Percentiles rank a stretch among this genome's conserved stretches.
phyloP scores from a whole-genome alignment of 2,888 invertebrate species.

The Thymelicus sylvestris region DNA sequence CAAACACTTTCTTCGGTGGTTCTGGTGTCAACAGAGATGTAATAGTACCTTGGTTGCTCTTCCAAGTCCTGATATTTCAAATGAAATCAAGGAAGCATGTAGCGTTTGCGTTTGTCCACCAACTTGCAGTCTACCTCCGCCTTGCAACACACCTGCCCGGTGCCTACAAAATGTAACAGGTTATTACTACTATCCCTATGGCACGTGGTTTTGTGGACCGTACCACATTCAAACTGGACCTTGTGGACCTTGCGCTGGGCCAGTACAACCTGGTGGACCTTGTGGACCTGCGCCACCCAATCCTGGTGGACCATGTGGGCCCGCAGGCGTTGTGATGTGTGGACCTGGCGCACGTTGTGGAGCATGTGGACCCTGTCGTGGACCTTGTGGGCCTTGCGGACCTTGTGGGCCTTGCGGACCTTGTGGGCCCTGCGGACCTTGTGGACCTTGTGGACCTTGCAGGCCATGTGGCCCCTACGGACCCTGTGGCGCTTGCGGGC shows the following conservation, averaged over 20 bases:
- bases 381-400: slow-evolving; percentile 44
- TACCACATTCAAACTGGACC: slow-evolving; percentile 58
- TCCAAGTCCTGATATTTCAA: neutral
- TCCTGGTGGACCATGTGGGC: slow-evolving; percentile 45
- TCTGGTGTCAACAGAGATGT: slow-evolving; percentile 17
- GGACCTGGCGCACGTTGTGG: slow-evolving; percentile 47
- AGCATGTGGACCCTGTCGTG: slow-evolving; percentile 45
- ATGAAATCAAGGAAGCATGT: slow-evolving; percentile 21
- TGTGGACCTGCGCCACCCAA: slow-evolving; percentile 44
- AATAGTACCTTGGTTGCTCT: neutral
- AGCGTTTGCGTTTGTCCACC: slow-evolving; percentile 26
- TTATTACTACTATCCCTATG: slow-evolving; percentile 74
- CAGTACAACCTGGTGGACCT: slow-evolving; percentile 44
- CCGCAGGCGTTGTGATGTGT: slow-evolving; percentile 42
- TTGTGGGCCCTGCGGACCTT: slow-evolving; percentile 43
- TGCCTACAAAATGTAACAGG: slow-evolving; percentile 71
- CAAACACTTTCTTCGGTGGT: slow-evolving; percentile 11
- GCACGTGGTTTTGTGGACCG: slow-evolving; percentile 73
- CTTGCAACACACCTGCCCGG: slow-evolving; percentile 60
- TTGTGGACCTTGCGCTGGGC: slow-evolving; percentile 45
- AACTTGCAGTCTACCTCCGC: slow-evolving; percentile 59
- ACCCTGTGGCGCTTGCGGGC: slow-evolving; percentile 48
- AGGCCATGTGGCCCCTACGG: slow-evolving; percentile 45
- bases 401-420: slow-evolving; percentile 49
- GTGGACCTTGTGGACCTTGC: slow-evolving; percentile 42